These are phyloP conservation scores for Microplitis manilae DNA, from an alignment of 2,888 invertebrate genomes.

Conservation along the genomic window DNA sequence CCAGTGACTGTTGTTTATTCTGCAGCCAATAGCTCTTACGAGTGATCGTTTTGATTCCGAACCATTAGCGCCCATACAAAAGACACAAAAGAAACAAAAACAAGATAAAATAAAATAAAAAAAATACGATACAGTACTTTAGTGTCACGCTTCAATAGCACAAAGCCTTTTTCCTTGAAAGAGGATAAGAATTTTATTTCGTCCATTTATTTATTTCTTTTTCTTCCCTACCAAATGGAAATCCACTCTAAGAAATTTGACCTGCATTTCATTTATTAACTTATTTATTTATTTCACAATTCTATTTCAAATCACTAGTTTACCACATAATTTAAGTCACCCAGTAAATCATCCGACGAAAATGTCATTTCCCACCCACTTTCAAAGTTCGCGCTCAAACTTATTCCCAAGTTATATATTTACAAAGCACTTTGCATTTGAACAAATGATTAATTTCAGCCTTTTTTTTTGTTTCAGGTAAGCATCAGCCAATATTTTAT, in stretches of 20 bases:
- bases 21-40: slow-evolving; percentile 4
- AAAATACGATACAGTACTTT: slow-evolving; percentile 27
- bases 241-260: slow-evolving; percentile 29
- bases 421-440: background rate
- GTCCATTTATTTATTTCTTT: background rate
- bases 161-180: slow-evolving; percentile 20
- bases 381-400: too few species aligned
- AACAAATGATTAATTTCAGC: slow-evolving; percentile 46
- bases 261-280: slow-evolving; percentile 4
- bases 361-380: too few species aligned
- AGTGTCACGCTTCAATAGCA: slow-evolving; percentile 23
- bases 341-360: background rate
- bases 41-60: slow-evolving; percentile 16
- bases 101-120: slow-evolving; percentile 3
- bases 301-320: background rate
- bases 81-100: slow-evolving; percentile 36
- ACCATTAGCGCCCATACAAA: slow-evolving; percentile 29
- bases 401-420: too few species aligned
- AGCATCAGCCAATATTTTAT: slow-evolving; percentile 44
- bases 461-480: slow-evolving; percentile 50
- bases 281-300: background rate
- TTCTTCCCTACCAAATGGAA: slow-evolving; percentile 7
- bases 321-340: too few species aligned
- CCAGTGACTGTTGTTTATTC: background rate
- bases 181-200: background rate